Evolutionary conservation across 2,113 vertebrate species (phyloP), one percentile per base, ranked within the genome.

Genomic region (Paradoxurus hermaphroditus): DNA sequence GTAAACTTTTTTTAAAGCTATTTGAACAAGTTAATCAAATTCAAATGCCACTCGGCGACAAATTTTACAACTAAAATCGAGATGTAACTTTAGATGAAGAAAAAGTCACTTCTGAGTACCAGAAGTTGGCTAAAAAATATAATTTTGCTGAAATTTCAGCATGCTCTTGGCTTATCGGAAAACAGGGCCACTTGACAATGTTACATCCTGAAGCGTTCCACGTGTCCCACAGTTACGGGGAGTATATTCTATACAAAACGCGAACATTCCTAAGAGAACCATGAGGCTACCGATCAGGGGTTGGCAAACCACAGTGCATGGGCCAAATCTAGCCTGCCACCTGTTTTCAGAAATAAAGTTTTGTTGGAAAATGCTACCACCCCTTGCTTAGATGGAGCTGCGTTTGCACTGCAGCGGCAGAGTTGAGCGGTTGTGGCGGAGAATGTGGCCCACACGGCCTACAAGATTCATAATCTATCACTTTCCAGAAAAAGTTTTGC

Each of bases 321-420:
- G 6, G 49, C 25, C 36, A 87, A 79, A 34, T 39, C 23, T 91
- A 34, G 3, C 27, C 46, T 7, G 0, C 16, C 44, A 29, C 29
- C 3, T 41, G 5, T 39, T 29, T 85, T 72, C 49, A 7, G 31
- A 82, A 93, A 78, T 90, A 82, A 96, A 91, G 27, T 89, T 93
- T 96, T 77, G 56, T 78, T 97, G 83, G 51, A 56, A 91, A 65
- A 29, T 65, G 19, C 8, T 15, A 4, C 3, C 10, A 3, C 36
- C 18, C n/a, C 63, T 85, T 88, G 12, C 41, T 53, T n/a, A 56
- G 3, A 36, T 31, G 13, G n/a, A 2, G 12, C 14, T 56, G 6
- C 0, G 36, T 75, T 46, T 15, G 23, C 4, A 9, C 10, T 4
- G 4, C 0, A 21, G 13, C 11, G 36, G 13, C 34, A 29, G 34